These are phyloP conservation scores for Rhodinocichla rosea DNA, from an alignment of 2,113 vertebrate genomes.

Conservation along the genomic window DNA sequence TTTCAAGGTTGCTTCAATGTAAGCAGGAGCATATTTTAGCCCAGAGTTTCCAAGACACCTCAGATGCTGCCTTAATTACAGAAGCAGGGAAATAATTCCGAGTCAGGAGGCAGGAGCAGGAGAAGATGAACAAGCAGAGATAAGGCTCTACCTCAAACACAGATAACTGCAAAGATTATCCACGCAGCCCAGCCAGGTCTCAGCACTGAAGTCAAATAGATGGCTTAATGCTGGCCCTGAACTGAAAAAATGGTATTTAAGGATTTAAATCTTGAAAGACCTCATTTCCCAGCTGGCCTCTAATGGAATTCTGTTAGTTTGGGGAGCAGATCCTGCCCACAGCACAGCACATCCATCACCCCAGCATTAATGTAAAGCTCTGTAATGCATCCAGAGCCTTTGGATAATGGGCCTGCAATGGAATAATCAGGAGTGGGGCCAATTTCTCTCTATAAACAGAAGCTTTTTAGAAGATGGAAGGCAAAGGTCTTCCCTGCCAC, in stretches of 20 bases:
- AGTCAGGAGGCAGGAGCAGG: neutral
- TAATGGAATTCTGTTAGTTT: slow-evolving; percentile 35
- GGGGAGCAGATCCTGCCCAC: neutral
- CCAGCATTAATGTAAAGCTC: slow-evolving; percentile 35
- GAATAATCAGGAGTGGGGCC: neutral
- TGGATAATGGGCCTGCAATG: neutral
- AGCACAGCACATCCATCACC: slow-evolving; percentile 39
- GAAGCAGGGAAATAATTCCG: neutral
- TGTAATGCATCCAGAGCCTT: slow-evolving; percentile 1
- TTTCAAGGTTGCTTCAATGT: neutral
- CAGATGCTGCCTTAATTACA: slow-evolving; percentile 10
- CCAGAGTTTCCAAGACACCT: slow-evolving; percentile 23
- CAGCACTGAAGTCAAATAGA: slow-evolving; percentile 18
- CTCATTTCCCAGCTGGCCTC: slow-evolving; percentile 21
- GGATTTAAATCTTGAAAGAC: slow-evolving; percentile 44
- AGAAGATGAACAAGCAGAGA: slow-evolving; percentile 30
- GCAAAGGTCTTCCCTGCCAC: neutral
- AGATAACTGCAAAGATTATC: slow-evolving; percentile 60
- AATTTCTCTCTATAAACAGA: neutral
- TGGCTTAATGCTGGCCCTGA: slow-evolving; percentile 27
- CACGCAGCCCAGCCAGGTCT: neutral
- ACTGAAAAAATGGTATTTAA: neutral
- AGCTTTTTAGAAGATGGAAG: neutral
- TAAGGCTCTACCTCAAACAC: slow-evolving; percentile 52
- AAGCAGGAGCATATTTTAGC: neutral